Conservation (phyloP, 2,797 vertebrate genomes). For the Hipposideros larvatus region DNA sequence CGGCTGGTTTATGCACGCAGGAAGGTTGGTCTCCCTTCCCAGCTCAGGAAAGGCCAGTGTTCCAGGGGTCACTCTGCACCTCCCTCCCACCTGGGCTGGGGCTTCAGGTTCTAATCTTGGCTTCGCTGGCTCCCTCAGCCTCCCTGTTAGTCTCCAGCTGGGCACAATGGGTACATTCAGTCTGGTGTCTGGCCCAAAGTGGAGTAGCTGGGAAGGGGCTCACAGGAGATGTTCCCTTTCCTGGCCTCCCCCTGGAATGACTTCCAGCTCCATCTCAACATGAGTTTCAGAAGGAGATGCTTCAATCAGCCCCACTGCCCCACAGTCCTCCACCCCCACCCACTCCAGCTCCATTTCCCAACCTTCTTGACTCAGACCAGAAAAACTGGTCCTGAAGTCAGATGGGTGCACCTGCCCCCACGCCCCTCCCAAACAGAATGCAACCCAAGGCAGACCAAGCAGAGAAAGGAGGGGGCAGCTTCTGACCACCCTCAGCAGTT, state of each 20-base stretch:
- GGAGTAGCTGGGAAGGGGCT: not conserved
- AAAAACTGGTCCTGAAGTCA: constrained; percentile 83
- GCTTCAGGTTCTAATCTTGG: constrained; percentile 32
- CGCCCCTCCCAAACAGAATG: constrained; percentile 27
- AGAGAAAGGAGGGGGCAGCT: not conserved
- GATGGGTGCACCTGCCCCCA: constrained; percentile 53
- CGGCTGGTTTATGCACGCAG: not conserved
- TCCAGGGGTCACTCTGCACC: not conserved
- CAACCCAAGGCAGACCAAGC: not conserved
- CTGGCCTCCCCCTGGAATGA: not conserved
- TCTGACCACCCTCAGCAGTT: not conserved
- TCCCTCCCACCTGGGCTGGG: not conserved
- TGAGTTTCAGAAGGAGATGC: not conserved
- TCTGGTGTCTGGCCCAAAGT: not conserved
- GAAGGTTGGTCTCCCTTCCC: not conserved
- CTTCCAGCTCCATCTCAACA: not conserved
- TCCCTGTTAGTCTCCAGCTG: constrained; percentile 19
- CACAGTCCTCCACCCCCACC: constrained; percentile 52
- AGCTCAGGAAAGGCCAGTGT: not conserved
- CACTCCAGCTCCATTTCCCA: constrained; percentile 79
- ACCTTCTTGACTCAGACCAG: constrained; percentile 80
- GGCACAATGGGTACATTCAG: constrained; percentile 51
- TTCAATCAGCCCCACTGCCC: not conserved
- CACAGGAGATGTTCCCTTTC: constrained; percentile 18
- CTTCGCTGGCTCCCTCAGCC: not conserved